phyloP scores from a whole-genome alignment of 2,797 vertebrate genomes.

The Sarcoramphus papa region DNA sequence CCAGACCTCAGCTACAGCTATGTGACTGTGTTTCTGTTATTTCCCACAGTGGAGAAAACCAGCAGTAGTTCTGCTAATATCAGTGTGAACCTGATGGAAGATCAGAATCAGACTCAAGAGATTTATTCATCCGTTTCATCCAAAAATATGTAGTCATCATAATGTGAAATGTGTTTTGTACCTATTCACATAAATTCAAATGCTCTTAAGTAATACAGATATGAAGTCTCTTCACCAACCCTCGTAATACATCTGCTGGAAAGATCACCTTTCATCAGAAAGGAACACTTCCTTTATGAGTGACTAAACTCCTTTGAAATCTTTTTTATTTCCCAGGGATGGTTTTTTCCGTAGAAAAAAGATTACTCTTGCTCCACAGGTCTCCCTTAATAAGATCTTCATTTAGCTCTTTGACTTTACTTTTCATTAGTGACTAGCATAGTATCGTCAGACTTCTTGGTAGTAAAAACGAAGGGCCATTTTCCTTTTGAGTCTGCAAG shows the following conservation, averaged over 20 bases:
- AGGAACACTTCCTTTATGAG: neutral
- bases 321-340: neutral
- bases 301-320: conserved; percentile 37
- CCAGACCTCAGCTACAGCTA: neutral
- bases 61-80: neutral
- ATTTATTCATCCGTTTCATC: neutral
- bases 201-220: conserved; percentile 1
- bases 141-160: neutral
- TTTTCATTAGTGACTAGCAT: neutral
- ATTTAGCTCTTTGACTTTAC: neutral
- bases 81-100: neutral
- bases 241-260: conserved; percentile 13
- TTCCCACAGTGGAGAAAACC: neutral
- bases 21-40: neutral
- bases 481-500: neutral
- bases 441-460: neutral
- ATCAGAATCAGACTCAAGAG: neutral
- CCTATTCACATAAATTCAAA: neutral
- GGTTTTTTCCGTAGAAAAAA: neutral
- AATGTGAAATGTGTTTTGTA: conserved; percentile 15
- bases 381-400: neutral
- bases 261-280: conserved; percentile 45
- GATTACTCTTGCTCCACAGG: neutral
- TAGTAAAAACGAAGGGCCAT: neutral
- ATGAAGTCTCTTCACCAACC: neutral